Base-by-base conservation (phyloP, 2,797 vertebrate species). In the Vipera ursinii region DNA sequence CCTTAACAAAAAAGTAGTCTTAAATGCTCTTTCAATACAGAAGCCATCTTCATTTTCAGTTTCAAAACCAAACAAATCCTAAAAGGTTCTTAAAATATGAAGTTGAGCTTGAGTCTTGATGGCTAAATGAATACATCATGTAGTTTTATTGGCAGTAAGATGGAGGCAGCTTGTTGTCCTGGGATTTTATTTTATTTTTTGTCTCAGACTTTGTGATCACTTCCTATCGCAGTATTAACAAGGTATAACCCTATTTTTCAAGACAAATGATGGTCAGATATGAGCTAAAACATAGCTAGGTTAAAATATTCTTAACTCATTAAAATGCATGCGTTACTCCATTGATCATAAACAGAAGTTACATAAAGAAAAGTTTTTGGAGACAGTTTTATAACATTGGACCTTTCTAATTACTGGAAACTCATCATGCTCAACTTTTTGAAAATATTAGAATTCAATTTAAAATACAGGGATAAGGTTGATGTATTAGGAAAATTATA, bases 1-100 rank as follows among this genome's bases (percentile, higher is more conserved):
- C 94, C 91, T 90, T 95, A 96, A 96, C 90, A 89, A 94, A 92
- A 95, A 88, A 95, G 61, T 87, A 95, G 95, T 94, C 93, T 94
- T 73, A 92, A 48, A 10, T 59, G 26, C 20, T 82, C 65, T 88
- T 90, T 92, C 61, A 94, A 65, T 44, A 69, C 20, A 59, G 88
- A 85, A 60, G 56, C 48, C 48, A 78, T 78, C 87, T 87, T 87
- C 57, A 96, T 90, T 94, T 55, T 2, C 91, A 86, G 32, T 65
- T 69, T 63, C 6, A n/a, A 63, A 51, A 48, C 7, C 26, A 32
- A 95, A 93, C 93, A 95, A 85, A 95, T 96, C 95, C 93, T 95
- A 65, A 93, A 96, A 96, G 95, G 92, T 93, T 94, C 93, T 96
- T 82, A 82, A 82, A 48, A 48, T 82, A 22, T 44, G 9, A 82